Evolutionary conservation across 2,113 vertebrate species (phyloP).

Genomic region (Pandion haliaetus): DNA sequence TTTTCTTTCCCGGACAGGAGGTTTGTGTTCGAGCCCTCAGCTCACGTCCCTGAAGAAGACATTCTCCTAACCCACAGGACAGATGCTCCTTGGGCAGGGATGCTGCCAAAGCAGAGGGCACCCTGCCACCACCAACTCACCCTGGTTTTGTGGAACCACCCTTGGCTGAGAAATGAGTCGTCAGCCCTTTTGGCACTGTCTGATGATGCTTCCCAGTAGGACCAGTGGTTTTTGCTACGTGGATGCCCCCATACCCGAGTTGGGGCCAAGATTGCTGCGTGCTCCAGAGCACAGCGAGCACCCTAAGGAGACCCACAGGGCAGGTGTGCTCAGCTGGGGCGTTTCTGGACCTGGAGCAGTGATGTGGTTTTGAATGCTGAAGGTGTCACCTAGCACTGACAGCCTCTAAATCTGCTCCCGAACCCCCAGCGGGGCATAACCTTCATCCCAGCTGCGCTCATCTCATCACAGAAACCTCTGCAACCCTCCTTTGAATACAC

Average conservation of each 20-base stretch:
- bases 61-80: neutral
- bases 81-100: neutral
- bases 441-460: rapidly evolving
- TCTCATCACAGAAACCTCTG: neutral
- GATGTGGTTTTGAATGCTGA: neutral
- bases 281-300: neutral
- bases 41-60: neutral
- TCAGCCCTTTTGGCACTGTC: neutral
- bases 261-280: rapidly evolving
- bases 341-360: neutral
- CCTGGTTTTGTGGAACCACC: neutral
- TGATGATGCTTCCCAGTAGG: neutral
- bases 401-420: neutral
- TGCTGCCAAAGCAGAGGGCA: neutral
- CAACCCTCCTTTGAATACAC: rapidly evolving
- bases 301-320: neutral
- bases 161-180: neutral
- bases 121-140: neutral
- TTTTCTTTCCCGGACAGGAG: neutral
- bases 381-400: neutral
- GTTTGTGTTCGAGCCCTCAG: neutral
- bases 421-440: rapidly evolving
- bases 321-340: rapidly evolving
- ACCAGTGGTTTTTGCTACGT: neutral
- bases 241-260: rapidly evolving